phyloP scores from a whole-genome alignment of 2,888 invertebrate genomes.

The Tachina fera region DNA sequence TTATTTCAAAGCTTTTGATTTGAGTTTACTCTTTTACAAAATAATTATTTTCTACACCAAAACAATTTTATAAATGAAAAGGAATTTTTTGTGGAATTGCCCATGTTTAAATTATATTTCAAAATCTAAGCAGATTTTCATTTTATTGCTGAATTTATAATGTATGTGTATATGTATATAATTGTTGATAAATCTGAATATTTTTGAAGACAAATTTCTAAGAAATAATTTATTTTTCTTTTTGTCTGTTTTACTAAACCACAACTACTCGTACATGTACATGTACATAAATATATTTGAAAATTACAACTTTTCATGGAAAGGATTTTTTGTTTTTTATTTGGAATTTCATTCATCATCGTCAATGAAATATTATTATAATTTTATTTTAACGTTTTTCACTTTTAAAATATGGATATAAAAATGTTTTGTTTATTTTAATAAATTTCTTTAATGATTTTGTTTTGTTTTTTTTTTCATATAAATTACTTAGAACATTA shows the following conservation, averaged over 20 bases:
- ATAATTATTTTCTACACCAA: too few relatives aligned
- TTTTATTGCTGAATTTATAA: not conserved
- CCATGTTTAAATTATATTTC: not conserved
- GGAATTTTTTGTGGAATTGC: too few relatives aligned
- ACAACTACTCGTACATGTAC: not conserved
- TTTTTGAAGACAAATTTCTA: not conserved
- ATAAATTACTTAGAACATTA: slow-evolving; percentile 41
- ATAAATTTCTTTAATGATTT: slow-evolving; percentile 25
- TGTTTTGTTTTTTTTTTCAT: slow-evolving; percentile 16
- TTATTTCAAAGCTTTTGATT: too few relatives aligned
- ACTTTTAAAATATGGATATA: slow-evolving; percentile 15
- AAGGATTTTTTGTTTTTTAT: slow-evolving; percentile 30
- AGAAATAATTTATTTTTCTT: not conserved
- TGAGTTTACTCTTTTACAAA: too few relatives aligned
- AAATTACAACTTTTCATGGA: slow-evolving; percentile 27
- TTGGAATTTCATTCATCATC: slow-evolving; percentile 8
- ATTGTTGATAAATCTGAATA: not conserved
- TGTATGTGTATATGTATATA: not conserved
- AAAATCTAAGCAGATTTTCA: slow-evolving; percentile 5
- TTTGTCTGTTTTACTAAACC: slow-evolving; percentile 1
- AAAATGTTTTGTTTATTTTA: slow-evolving; percentile 22
- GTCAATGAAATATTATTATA: slow-evolving; percentile 15
- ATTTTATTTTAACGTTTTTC: not conserved
- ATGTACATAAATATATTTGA: not conserved
- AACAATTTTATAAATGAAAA: too few relatives aligned